phyloP scores from a whole-genome alignment of 2,113 vertebrate species.

The Myiagra hebetior region DNA sequence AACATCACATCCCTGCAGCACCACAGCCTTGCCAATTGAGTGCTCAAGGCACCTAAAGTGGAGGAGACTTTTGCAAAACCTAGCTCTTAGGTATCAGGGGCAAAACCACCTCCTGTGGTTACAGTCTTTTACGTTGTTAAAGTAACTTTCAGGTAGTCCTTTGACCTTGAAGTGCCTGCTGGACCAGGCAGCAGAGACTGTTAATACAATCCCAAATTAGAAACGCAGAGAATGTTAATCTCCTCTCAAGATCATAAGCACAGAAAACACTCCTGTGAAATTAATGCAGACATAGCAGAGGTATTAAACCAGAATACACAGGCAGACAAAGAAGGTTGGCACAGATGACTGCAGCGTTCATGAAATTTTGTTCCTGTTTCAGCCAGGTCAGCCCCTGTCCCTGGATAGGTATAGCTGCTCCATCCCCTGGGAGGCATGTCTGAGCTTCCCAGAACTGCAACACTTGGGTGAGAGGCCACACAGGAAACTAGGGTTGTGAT shows the following conservation, averaged over 20 bases:
- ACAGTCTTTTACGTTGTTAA: background rate
- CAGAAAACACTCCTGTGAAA: background rate
- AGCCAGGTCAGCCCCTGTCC: background rate
- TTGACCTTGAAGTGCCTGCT: background rate
- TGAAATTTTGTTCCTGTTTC: background rate
- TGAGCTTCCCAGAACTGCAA: background rate
- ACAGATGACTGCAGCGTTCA: background rate
- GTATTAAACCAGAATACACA: background rate
- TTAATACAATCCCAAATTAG: background rate
- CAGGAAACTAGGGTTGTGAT: background rate
- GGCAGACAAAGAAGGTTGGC: background rate
- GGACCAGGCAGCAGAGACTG: background rate
- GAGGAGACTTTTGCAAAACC: background rate
- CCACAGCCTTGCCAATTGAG: background rate
- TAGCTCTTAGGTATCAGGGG: background rate
- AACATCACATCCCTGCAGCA: background rate
- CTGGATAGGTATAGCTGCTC: background rate
- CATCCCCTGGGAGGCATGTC: accelerated
- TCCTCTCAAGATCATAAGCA: background rate
- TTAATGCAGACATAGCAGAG: background rate
- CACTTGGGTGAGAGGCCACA: background rate
- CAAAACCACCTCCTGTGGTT: background rate
- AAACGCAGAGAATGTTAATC: background rate
- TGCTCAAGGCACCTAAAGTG: background rate
- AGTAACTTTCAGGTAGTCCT: background rate